Evolutionary conservation across 1,140 invertebrate genomes (phyloP).

Genomic region (Asbolus verrucosus): DNA sequence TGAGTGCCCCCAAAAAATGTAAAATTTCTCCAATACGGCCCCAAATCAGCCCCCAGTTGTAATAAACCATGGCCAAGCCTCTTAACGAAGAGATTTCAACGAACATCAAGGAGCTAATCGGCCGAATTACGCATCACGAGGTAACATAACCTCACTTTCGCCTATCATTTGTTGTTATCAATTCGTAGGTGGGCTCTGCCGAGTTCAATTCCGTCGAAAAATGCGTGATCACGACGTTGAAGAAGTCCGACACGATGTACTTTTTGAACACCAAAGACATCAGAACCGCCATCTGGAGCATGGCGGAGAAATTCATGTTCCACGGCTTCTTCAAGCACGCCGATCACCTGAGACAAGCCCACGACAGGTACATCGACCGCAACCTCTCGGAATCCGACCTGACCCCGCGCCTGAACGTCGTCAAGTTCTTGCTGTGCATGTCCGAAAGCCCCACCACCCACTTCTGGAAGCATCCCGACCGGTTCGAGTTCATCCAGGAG

Average conservation of each 20-base stretch:
- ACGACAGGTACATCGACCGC: conserved; percentile 57
- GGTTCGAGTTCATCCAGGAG: conserved; percentile 44
- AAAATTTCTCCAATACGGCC: background rate
- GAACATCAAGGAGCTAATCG: background rate
- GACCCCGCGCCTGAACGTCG: conserved; percentile 51
- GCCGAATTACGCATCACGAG: conserved; percentile 5
- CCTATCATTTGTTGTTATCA: background rate
- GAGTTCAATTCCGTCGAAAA: conserved; percentile 55
- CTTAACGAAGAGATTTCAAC: background rate
- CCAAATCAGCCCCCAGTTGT: background rate
- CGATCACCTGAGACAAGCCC: conserved; percentile 52
- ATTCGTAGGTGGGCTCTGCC: conserved; percentile 45
- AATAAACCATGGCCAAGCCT: background rate
- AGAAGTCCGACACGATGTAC: conserved; percentile 57
- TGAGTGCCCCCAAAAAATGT: background rate
- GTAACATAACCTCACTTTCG: conserved; percentile 42
- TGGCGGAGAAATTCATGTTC: conserved; percentile 60
- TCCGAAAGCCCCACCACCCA: conserved; percentile 60
- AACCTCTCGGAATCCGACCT: conserved; percentile 49
- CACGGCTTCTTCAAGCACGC: conserved; percentile 60
- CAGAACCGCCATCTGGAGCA: conserved; percentile 55
- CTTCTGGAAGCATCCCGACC: conserved; percentile 57
- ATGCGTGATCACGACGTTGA: conserved; percentile 48
- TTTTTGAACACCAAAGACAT: conserved; percentile 59
- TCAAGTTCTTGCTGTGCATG: conserved; percentile 59